Evolutionary conservation across 2,797 vertebrate genomes (phyloP), one percentile per base, ranked within the genome.

Genomic region (Poeciliopsis turneri): DNA sequence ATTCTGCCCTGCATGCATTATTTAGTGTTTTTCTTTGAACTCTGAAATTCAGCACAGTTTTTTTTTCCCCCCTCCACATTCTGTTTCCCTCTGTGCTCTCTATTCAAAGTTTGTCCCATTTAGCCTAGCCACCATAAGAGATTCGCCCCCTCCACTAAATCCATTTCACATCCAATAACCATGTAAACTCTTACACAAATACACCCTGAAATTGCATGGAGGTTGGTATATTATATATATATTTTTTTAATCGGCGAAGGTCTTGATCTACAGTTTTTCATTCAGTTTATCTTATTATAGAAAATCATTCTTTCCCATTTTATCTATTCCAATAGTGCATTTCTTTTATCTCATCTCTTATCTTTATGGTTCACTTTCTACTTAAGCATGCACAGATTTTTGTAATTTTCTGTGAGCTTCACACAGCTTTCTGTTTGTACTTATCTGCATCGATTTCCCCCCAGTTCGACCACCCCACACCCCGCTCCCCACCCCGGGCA

Each of bases 11-110:
- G 92, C 90, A 92, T 95, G 92, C 92, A 94, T 96, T 95, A 95
- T 96, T 95, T 95, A 94, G 93, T 94, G 90, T 91, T 94, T 95
- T 95, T 94, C 94, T 96, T 95, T 95, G 93, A 96, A 95, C 95
- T 94, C 90, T 89, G 87, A 94, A 92, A 93, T 92, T 94, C 89
- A 89, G 92, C 89, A 87, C 89, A 92, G 90, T 88, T 86, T 84
- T 76, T 84, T 76, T 76, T 72, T 11, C 43, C 39, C 39, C 74
- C n/a, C 36, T 57, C 83, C 74, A 85, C 81, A 88, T 92, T 92
- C 91, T 83, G 79, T 89, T 90, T 92, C 91, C 83, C 91, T 89
- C 87, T 89, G 87, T 92, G 90, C 87, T 91, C 86, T 90, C 91
- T 88, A 83, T 92, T 93, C 90, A 70, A 93, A 93, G 90, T 93